These are phyloP conservation scores for western clawed frog (Xenopus tropicalis) DNA, from an alignment of 2,113 vertebrate species.

Conservation along the genomic window UCB_Xtro_10.0 CM004447.2:106471001-106471500, in stretches of 20 bases:
- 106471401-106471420: too few relatives aligned
- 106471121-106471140: slow-evolving; percentile 83
- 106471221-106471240: too few relatives aligned
- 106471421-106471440: too few relatives aligned
- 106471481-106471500: too few relatives aligned
- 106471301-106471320: slow-evolving; percentile 18
- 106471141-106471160: slow-evolving; percentile 99
- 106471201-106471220: neutral
- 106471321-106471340: slow-evolving; percentile 7
- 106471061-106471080: slow-evolving; percentile 89
- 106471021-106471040: slow-evolving; percentile 77
- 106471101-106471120: slow-evolving; percentile 73
- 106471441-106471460: too few relatives aligned
- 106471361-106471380: neutral
- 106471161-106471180: slow-evolving; percentile 59
- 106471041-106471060: slow-evolving; percentile 90
- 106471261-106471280: neutral
- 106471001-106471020: slow-evolving; percentile 22
- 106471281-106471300: neutral
- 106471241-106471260: too few relatives aligned
- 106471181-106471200: neutral
- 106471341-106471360: neutral
- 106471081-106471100: slow-evolving; percentile 91
- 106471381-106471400: neutral
- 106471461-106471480: too few relatives aligned